Evolutionary conservation across 2,888 invertebrate species (phyloP), one percentile per base, ranked within the genome.

Genomic region (Drosophila mulleri): DNA sequence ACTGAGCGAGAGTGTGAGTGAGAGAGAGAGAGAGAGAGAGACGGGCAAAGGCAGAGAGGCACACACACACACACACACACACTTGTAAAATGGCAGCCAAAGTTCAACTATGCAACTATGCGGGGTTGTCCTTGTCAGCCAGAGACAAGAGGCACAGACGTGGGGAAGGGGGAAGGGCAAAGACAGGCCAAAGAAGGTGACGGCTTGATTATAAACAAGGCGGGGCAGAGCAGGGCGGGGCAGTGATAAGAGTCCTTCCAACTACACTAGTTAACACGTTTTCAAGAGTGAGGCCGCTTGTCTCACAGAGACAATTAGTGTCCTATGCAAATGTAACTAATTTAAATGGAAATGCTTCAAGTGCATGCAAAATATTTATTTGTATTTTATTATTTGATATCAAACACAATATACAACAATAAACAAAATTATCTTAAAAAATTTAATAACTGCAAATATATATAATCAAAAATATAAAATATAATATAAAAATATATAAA

Each of bases 31-130:
- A 2, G 20, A 4, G 44, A 3, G 3, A 16, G n/a, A 61, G 39
- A n/a, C 14, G 60, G 56, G 39, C 62, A n/a, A n/a, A n/a, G n/a
- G n/a, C n/a, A n/a, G n/a, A n/a, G n/a, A n/a, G n/a, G n/a, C n/a
- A n/a, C n/a, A n/a, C n/a, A n/a, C n/a, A n/a, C n/a, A n/a, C n/a
- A 23, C 20, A 42, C 64, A 57, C 64, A 57, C 64, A 57, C 64
- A 57, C 44, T 68, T 64, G 69, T 66, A 66, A 77, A 82, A 79
- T 75, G 80, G 72, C 79, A 71, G 80, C 78, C 83, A 86, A 83
- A 86, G 83, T 88, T 84, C 72, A 88, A 76, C 53, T 75, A 78
- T 78, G 80, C 77, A 78, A 80, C 78, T 80, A 80, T 78, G 72
- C 72, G 58, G 59, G 76, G 67, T 41, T 65, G 62, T 80, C 53